Evolutionary conservation across 2,113 vertebrate genomes (phyloP).

Genomic region (Probosciger aterrimus): DNA sequence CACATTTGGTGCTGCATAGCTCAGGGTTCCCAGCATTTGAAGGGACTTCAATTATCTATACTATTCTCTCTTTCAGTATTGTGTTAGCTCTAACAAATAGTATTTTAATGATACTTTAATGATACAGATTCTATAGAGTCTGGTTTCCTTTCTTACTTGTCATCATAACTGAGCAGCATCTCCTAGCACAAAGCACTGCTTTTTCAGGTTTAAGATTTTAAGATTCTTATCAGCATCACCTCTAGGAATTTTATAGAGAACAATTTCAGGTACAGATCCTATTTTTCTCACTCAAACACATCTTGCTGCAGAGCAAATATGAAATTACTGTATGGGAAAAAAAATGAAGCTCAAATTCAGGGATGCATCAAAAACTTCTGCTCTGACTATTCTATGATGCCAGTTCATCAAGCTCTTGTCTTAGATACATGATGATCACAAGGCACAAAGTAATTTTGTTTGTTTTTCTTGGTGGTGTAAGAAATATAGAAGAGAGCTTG

Average conservation of each 20-base stretch:
- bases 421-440: background rate
- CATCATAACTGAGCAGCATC: background rate
- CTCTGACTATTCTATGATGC: background rate
- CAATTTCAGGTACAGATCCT: background rate
- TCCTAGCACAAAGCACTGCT: background rate
- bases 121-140: background rate
- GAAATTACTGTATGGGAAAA: background rate
- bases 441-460: background rate
- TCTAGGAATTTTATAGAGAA: background rate
- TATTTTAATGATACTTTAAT: background rate
- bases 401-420: background rate
- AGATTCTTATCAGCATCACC: background rate
- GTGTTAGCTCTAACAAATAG: background rate
- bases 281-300: background rate
- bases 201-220: background rate
- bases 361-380: background rate
- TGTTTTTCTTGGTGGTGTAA: background rate
- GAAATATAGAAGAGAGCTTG: background rate
- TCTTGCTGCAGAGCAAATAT: background rate
- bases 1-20: background rate
- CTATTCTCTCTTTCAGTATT: background rate
- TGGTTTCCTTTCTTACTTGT: background rate
- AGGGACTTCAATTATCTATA: background rate
- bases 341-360: background rate
- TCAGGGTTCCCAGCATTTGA: background rate